Evolutionary conservation across 1,140 invertebrate genomes (phyloP), one percentile per base, ranked within the genome.

Genomic region (Lethocerus indicus): DNA sequence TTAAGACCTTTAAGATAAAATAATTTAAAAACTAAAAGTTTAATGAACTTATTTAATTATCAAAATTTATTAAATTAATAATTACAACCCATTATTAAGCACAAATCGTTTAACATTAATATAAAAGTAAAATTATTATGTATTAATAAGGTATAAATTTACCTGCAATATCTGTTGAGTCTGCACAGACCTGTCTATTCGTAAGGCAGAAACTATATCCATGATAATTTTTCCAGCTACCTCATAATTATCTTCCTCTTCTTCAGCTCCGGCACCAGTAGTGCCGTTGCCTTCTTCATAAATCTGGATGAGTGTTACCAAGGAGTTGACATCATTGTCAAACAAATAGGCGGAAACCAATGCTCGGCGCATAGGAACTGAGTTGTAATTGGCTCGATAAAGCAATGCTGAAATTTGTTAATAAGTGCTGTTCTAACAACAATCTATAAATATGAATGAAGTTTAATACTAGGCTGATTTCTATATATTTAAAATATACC

Each of bases 321-420:
- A 71, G 9, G 67, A 64, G 21, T 74, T 62, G n/a, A 73, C 63
- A 61, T 83, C 74, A 41, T 68, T 65, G 2, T 69, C 75, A 51
- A 65, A 64, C 9, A 60, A 65, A 20, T 78, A 66, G 0, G 78
- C 69, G 47, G 63, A 61, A 2, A 74, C 64, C 3, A 83, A 61
- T 1, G 72, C 67, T 44, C 69, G 61, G 13, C 64, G 59, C 16
- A 81, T 59, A 2, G 72, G 47, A 14, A 62, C 51, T 12, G 71
- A 67, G 32, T 70, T 57, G 35, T 79, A 78, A 59, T 70, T 71
- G n/a, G 53, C 52, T 35, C 47, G 43, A 23, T 47, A 49, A 5
- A 29, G 25, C 13, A 35, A 16, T 28, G 56, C 58, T 59, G 18
- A 7, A 52, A n/a, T n/a, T n/a, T n/a, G n/a, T n/a, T n/a, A n/a